Evolutionary conservation across 2,888 invertebrate species (phyloP), one percentile per base, ranked within the genome.

Genomic region (Lithophane leautieri): DNA sequence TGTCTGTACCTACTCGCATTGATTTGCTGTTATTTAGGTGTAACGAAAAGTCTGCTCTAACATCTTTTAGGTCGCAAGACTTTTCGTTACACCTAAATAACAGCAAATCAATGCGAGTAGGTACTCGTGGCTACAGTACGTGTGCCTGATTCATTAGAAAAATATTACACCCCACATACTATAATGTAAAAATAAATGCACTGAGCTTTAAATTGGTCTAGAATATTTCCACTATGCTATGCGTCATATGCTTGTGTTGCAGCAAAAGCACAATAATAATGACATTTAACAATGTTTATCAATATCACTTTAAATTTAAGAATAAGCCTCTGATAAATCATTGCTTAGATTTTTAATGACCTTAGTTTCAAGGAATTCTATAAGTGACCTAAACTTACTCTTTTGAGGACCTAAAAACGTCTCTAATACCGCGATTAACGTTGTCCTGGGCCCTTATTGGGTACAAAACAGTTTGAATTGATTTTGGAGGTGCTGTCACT

Each of bases 141-240:
- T n/a, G 67, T n/a, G 58, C 50, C 25, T 83, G 62, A 79, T 70
- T 68, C 72, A 72, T 72, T 68, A 47, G 52, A 72, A 79, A 80
- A 68, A 73, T n/a, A 68, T 79, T 68, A 67, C 34, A n/a, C 22
- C 40, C 42, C 14, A 50, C 14, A 34, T 68, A 40, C 16, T 52
- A 54, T 25, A 63, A 28, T 73, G 28, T 79, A 68, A 66, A 60
- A 61, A 61, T 67, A 34, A 67, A 65, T 56, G 73, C 52, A 44
- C n/a, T 54, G 58, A 60, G 61, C 25, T 67, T 78, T 79, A 47
- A 71, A 54, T 83, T 65, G 47, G 42, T 79, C 54, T 11, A 44
- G 11, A 69, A 79, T 79, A 44, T n/a, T 70, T 60, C 22, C 16
- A 61, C 25, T 19, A 19, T 14, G 14, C 7, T 54, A 11, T 61